These are phyloP conservation scores for Agonopterix alstromeriana DNA, from an alignment of 2,888 invertebrate genomes.

Conservation along the genomic window DNA sequence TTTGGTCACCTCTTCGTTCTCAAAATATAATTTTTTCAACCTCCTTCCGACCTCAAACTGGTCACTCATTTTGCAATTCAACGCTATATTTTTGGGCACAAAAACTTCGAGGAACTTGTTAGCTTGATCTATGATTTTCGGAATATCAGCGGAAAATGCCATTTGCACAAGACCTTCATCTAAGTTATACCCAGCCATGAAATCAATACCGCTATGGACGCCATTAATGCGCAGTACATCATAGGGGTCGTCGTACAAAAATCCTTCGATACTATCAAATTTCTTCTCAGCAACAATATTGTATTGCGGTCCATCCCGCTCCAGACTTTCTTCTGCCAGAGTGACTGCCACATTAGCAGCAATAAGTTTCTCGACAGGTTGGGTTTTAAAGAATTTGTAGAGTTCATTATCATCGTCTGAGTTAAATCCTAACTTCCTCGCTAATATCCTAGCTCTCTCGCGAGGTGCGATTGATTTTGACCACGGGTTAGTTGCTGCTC, in stretches of 20 bases:
- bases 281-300: slow-evolving; percentile 16
- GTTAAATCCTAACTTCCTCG: slow-evolving; percentile 4
- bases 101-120: slow-evolving; percentile 35
- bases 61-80: slow-evolving; percentile 22
- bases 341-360: neutral
- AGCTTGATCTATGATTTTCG: slow-evolving; percentile 22
- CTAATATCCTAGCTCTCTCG: slow-evolving; percentile 8
- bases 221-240: slow-evolving; percentile 45
- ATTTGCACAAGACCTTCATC: slow-evolving; percentile 58
- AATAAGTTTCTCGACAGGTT: neutral
- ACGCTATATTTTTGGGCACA: slow-evolving; percentile 28
- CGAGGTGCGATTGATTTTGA: slow-evolving; percentile 8
- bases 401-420: slow-evolving; percentile 7
- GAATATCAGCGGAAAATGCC: slow-evolving; percentile 1
- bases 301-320: slow-evolving; percentile 5
- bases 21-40: slow-evolving; percentile 33
- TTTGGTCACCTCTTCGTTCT: slow-evolving; percentile 20
- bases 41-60: slow-evolving; percentile 35
- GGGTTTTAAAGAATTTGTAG: slow-evolving; percentile 9
- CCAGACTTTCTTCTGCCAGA: neutral
- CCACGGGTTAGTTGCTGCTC: slow-evolving; percentile 12
- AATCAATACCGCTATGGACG: slow-evolving; percentile 63
- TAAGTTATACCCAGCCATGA: slow-evolving; percentile 80
- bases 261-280: slow-evolving; percentile 16
- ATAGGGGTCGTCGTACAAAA: slow-evolving; percentile 13